These are phyloP conservation scores for Tetropium fuscum DNA, from an alignment of 2,888 invertebrate genomes.

Conservation along the genomic window DNA sequence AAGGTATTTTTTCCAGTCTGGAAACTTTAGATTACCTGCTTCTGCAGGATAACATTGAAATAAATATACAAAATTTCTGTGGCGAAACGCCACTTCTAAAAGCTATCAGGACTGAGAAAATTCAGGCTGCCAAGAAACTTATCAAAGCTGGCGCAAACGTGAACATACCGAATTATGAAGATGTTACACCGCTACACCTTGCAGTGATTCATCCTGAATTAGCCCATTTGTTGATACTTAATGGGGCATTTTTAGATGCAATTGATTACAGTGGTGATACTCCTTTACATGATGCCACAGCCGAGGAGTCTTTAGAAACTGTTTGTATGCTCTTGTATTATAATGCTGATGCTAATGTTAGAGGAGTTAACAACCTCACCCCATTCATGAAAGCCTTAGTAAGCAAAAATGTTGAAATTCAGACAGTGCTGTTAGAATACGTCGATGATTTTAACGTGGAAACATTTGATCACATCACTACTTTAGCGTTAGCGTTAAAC, in stretches of 20 bases:
- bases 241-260: slow-evolving; percentile 52
- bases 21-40: slow-evolving; percentile 50
- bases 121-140: slow-evolving; percentile 41
- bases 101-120: slow-evolving; percentile 41
- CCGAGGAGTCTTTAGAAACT: slow-evolving; percentile 43
- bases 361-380: slow-evolving; percentile 45
- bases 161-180: slow-evolving; percentile 46
- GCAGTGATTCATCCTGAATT: slow-evolving; percentile 44
- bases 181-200: slow-evolving; percentile 50
- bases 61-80: slow-evolving; percentile 48
- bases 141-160: slow-evolving; percentile 50
- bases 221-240: slow-evolving; percentile 45
- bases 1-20: slow-evolving; percentile 41
- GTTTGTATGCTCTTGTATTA: slow-evolving; percentile 55
- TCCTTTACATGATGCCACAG: slow-evolving; percentile 51
- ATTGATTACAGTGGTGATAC: slow-evolving; percentile 49
- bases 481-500: slow-evolving; percentile 46
- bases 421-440: slow-evolving; percentile 47
- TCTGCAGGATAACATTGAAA: slow-evolving; percentile 37
- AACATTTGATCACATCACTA: slow-evolving; percentile 44
- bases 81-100: slow-evolving; percentile 51
- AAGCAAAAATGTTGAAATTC: slow-evolving; percentile 42
- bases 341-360: slow-evolving; percentile 49
- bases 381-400: slow-evolving; percentile 53
- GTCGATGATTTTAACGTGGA: slow-evolving; percentile 51